Base-by-base conservation (phyloP, 2,113 vertebrate species). In the Passer domesticus region DNA sequence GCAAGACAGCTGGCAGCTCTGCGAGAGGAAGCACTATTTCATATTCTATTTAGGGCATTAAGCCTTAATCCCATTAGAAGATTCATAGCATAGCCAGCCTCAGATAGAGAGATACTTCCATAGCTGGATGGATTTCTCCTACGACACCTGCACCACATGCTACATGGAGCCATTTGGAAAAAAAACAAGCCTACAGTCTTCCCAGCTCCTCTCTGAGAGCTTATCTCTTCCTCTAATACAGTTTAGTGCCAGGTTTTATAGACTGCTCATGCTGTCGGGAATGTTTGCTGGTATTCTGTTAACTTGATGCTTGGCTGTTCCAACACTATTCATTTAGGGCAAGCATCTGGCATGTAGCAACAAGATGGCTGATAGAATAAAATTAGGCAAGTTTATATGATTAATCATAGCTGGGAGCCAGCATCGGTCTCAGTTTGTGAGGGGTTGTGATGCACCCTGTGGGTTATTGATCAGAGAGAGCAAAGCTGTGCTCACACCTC, bases 281-380 rank as follows among this genome's bases (percentile, higher is more conserved):
- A 91, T 91, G 92, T 93, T 97, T 95, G 97, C 96, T 95, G 94
- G 86, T 95, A 94, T 92, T 95, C 95, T 94, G 94, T 96, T 97
- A 97, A 97, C 96, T 97, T 92, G 90, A 82, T 95, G 90, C 83
- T 92, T 96, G 95, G 95, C 95, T 96, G 91, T 97, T 95, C 94
- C 94, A 92, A 72, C 89, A 86, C 96, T 96, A 91, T 97, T 97
- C 95, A 94, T 96, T 94, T 92, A 93, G 94, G 87, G 85, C 95
- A 93, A 96, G 96, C 95, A 96, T 95, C 96, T 96, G 96, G 97
- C 94, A 94, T 95, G 89, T 94, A 95, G 96, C 89, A 95, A 95
- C 91, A 94, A 96, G 95, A 97, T 94, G 94, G 93, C 91, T 96
- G 92, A 93, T 84, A 35, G 91, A 96, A 97, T 94, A 92, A 95